A percentile compares a stretch with the other conserved stretches of the same genome.
Conservation (phyloP, 1,140 invertebrate genomes). For the Atta texana region DNA sequence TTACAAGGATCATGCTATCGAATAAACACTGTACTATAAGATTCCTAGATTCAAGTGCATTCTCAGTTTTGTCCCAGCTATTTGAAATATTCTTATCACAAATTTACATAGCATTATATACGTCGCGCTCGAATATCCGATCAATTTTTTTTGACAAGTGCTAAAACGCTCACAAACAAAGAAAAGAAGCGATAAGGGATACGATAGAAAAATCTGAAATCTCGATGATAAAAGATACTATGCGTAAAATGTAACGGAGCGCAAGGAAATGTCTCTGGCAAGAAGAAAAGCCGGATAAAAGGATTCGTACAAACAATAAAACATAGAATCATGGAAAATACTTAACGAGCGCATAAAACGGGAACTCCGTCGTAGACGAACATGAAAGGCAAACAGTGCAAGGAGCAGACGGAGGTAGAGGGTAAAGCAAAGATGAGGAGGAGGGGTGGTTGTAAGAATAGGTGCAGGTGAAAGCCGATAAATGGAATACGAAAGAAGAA, state of each 20-base stretch:
- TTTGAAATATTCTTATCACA: not conserved
- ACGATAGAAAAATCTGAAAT: slow-evolving; percentile 31
- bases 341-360: slow-evolving; percentile 62
- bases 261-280: slow-evolving; percentile 36
- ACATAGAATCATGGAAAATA: slow-evolving; percentile 60
- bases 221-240: slow-evolving; percentile 51
- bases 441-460: slow-evolving; percentile 46
- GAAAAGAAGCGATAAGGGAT: not conserved
- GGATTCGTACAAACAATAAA: slow-evolving; percentile 63
- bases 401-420: not conserved
- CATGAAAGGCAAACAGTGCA: slow-evolving; percentile 52
- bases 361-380: slow-evolving; percentile 44
- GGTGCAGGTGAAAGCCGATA: slow-evolving; percentile 57
- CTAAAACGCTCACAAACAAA: slow-evolving; percentile 1
- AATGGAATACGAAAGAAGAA: slow-evolving; percentile 59
- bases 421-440: slow-evolving; percentile 54
- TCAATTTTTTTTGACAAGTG: not conserved
- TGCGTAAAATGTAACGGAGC: slow-evolving; percentile 50
- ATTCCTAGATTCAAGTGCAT: not conserved
- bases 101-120: not conserved
- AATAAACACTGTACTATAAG: not conserved
- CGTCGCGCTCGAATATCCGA: slow-evolving; percentile 4
- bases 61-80: not conserved
- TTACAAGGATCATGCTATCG: not conserved
- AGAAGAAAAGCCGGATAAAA: slow-evolving; percentile 59